Conservation (phyloP, 2,113 vertebrate species). For the Calonectris borealis region DNA sequence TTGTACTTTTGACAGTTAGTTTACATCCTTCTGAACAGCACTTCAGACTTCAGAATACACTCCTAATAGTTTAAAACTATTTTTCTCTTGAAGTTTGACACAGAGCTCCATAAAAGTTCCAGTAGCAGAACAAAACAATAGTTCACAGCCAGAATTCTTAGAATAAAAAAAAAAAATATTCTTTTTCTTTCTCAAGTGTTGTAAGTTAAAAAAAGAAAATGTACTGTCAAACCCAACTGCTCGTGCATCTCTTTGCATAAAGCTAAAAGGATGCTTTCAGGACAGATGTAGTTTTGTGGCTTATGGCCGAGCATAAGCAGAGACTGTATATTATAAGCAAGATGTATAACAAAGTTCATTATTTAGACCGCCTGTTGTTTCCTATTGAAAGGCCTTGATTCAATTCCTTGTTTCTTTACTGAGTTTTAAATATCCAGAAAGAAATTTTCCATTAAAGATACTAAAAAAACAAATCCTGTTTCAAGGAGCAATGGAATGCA, state of each 20-base stretch:
- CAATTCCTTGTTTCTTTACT: not conserved
- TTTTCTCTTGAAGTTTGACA: not conserved
- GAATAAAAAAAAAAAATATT: not conserved
- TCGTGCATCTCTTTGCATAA: not conserved
- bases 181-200: not conserved
- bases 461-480: not conserved
- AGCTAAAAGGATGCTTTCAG: not conserved
- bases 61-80: not conserved
- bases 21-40: not conserved
- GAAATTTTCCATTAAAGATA: not conserved
- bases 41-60: not conserved
- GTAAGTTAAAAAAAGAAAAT: not conserved
- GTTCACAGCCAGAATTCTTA: not conserved
- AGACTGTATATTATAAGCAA: not conserved
- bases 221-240: not conserved
- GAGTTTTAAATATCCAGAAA: not conserved
- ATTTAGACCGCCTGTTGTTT: not conserved
- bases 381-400: not conserved
- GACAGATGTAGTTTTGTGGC: not conserved
- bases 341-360: not conserved
- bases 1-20: not conserved
- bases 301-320: not conserved
- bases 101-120: not conserved
- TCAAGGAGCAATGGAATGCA: not conserved
- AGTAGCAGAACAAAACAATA: not conserved